phyloP scores from a whole-genome alignment of 1,140 invertebrate genomes.

The Cyphomyrmex costatus region DNA sequence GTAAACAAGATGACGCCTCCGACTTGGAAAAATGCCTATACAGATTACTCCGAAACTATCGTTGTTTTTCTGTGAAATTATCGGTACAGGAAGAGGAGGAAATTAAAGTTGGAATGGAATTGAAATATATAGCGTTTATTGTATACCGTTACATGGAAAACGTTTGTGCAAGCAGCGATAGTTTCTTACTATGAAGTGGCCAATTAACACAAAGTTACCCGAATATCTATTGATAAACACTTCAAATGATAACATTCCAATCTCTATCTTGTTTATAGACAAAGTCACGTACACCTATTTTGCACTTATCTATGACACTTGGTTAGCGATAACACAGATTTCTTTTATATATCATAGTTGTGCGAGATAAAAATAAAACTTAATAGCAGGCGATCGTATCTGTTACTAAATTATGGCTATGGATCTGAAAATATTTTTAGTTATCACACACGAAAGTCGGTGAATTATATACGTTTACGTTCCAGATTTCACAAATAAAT shows the following conservation, averaged over 20 bases:
- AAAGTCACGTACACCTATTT: conserved; percentile 18
- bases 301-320: conserved; percentile 19
- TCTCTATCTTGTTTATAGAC: conserved; percentile 24
- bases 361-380: conserved; percentile 14
- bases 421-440: conserved; percentile 1
- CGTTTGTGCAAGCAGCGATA: background rate
- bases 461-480: background rate
- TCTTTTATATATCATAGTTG: conserved; percentile 7
- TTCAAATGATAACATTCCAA: conserved; percentile 11
- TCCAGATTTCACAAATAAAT: conserved; percentile 13
- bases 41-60: background rate
- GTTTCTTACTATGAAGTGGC: background rate
- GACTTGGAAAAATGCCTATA: conserved; percentile 60
- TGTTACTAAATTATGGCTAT: conserved; percentile 11
- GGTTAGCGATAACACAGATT: conserved; percentile 13
- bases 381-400: background rate
- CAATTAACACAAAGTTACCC: background rate
- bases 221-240: conserved; percentile 28
- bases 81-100: background rate
- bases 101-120: background rate
- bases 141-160: background rate
- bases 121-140: background rate
- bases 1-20: conserved; percentile 61
- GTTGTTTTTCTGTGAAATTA: background rate
- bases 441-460: background rate